Evolutionary conservation across 2,113 vertebrate species (phyloP).

Genomic region (Oncorhynchus gorbuscha): DNA sequence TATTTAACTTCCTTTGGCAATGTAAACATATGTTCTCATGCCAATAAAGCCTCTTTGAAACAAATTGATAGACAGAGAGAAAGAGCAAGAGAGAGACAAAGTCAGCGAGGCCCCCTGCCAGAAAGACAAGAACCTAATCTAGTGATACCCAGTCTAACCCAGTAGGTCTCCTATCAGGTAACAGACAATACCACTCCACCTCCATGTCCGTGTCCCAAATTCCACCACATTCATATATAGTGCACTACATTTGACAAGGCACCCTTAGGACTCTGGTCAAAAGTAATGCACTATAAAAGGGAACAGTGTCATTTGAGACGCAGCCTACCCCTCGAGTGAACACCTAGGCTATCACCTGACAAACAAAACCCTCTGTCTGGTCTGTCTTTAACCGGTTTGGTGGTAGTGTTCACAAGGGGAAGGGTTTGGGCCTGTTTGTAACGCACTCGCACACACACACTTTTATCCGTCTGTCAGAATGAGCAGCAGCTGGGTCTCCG

Average conservation of each 20-base stretch:
- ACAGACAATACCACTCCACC: conserved; percentile 23
- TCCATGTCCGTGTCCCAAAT: no score
- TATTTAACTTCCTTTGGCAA: no score
- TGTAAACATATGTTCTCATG: no score
- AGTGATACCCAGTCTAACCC: conserved; percentile 41
- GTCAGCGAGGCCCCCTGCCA: neutral
- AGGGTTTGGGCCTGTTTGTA: conserved; percentile 4
- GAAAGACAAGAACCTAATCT: conserved; percentile 33
- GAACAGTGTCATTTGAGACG: no score
- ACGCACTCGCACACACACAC: no score
- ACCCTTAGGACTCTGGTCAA: no score
- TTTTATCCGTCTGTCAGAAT: neutral
- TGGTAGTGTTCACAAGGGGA: neutral
- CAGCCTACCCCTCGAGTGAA: neutral
- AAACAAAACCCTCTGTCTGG: neutral
- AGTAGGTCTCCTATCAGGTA: conserved; percentile 46
- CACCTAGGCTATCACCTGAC: conserved; percentile 4
- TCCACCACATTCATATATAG: no score
- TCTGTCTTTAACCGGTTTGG: neutral
- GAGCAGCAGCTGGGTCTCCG: conserved; percentile 31
- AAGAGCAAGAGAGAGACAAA: conserved; percentile 11
- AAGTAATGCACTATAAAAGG: no score
- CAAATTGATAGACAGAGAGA: conserved; percentile 24
- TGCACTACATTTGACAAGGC: no score
- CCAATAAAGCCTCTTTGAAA: no score